A percentile compares a stretch with the other conserved stretches of the same genome.
Evolutionary conservation across 1,140 invertebrate species (phyloP).

Genomic region (Adoxophyes honmai): DNA sequence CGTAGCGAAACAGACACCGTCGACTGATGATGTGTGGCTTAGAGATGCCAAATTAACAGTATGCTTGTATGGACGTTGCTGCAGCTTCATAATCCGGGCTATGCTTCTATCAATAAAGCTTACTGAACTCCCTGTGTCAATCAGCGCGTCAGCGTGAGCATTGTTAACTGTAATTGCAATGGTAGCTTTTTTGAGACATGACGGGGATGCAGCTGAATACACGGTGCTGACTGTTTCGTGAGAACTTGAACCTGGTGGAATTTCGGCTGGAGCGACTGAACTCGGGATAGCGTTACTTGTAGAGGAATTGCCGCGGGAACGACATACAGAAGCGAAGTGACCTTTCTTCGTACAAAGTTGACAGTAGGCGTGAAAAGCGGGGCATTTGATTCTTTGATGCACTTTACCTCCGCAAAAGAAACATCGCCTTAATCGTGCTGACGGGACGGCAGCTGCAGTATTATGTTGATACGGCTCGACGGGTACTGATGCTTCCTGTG

Average conservation of each 20-base stretch:
- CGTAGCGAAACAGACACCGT: slow-evolving; percentile 17
- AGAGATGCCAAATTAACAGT: slow-evolving; percentile 20
- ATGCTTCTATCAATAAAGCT: slow-evolving; percentile 26
- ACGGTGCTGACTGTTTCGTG: no score
- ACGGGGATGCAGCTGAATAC: neutral
- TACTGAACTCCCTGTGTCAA: slow-evolving; percentile 28
- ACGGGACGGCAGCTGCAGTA: neutral
- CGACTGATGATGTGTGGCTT: neutral
- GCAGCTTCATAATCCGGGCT: slow-evolving; percentile 12
- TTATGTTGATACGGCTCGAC: neutral
- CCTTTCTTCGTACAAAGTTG: slow-evolving; percentile 23
- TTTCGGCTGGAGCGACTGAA: no score
- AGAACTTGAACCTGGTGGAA: no score
- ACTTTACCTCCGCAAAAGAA: slow-evolving; percentile 23
- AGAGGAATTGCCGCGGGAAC: no score
- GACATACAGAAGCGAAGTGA: slow-evolving; percentile 26
- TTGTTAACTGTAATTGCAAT: neutral
- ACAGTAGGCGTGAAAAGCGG: slow-evolving; percentile 21
- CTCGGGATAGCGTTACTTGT: no score
- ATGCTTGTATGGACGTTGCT: slow-evolving; percentile 19
- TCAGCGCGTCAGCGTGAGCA: slow-evolving; percentile 16
- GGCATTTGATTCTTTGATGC: slow-evolving; percentile 22
- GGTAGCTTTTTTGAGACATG: neutral
- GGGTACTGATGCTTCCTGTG: no score
- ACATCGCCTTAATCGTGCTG: neutral